phyloP scores from a whole-genome alignment of 2,113 vertebrate genomes.

The Propithecus coquereli region DNA sequence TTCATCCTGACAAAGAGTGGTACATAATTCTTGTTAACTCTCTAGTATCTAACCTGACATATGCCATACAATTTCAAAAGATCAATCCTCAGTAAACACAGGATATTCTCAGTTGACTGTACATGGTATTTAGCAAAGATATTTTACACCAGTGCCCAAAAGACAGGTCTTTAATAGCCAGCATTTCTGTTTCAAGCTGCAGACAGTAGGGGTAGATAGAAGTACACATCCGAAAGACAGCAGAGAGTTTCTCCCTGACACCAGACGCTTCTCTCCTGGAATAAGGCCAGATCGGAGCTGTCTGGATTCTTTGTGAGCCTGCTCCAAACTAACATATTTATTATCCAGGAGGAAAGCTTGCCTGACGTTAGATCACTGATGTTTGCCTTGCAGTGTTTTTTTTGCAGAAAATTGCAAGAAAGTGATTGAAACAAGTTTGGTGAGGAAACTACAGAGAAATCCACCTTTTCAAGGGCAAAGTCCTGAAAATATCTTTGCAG shows the following conservation, averaged over 20 bases:
- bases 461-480: neutral
- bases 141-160: neutral
- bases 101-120: neutral
- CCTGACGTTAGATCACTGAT: slow-evolving; percentile 30
- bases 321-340: neutral
- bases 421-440: slow-evolving; percentile 36
- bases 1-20: neutral
- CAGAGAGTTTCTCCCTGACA: neutral
- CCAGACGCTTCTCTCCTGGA: slow-evolving; percentile 37
- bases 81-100: neutral
- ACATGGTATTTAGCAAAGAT: neutral
- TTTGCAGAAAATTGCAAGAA: slow-evolving; percentile 52
- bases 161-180: neutral
- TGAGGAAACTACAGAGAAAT: neutral
- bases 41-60: neutral
- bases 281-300: neutral
- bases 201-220: slow-evolving; percentile 68
- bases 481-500: slow-evolving; percentile 27
- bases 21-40: neutral
- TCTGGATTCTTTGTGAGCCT: slow-evolving; percentile 22
- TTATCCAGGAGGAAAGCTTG: neutral
- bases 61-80: neutral
- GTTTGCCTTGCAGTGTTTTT: slow-evolving; percentile 50
- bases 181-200: slow-evolving; percentile 34
- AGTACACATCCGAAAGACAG: slow-evolving; percentile 48